These are phyloP conservation scores for Misgurnus anguillicaudatus DNA, from an alignment of 2,113 vertebrate genomes.

Conservation along the genomic window DNA sequence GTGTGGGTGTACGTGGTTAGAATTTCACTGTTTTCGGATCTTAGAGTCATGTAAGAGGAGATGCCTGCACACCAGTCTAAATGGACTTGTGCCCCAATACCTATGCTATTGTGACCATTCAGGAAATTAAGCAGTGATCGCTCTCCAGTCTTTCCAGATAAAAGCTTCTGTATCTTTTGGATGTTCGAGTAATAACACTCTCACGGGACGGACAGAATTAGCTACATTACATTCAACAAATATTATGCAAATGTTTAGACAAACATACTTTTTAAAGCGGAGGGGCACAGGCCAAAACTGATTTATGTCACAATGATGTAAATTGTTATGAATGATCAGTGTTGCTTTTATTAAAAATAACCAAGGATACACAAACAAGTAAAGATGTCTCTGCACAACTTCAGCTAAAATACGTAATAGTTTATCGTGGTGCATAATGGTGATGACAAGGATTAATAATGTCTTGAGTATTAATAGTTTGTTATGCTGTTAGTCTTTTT, in stretches of 20 bases:
- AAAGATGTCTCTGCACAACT: neutral
- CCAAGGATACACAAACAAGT: neutral
- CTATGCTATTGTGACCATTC: constrained; percentile 40
- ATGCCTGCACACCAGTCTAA: constrained; percentile 32
- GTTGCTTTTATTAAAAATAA: constrained; percentile 8
- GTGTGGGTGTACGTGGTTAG: constrained; percentile 13
- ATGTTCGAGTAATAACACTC: constrained; percentile 58
- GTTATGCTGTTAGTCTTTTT: neutral
- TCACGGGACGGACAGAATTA: constrained; percentile 62
- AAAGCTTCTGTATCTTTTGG: constrained; percentile 55
- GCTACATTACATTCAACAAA: constrained; percentile 60
- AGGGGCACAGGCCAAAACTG: constrained; percentile 49
- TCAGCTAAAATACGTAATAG: neutral
- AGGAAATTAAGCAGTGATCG: constrained; percentile 49
- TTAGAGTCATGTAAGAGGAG: constrained; percentile 32
- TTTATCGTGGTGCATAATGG: neutral
- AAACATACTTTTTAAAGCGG: constrained; percentile 60
- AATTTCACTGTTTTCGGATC: constrained; percentile 8
- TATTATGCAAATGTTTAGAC: constrained; percentile 64
- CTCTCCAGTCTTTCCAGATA: constrained; percentile 29
- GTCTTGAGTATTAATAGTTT: neutral
- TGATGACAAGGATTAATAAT: neutral
- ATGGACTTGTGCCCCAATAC: constrained; percentile 27
- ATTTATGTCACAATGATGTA: constrained; percentile 5
- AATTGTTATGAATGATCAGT: constrained; percentile 23